phyloP scores from a whole-genome alignment of 1,140 invertebrate species.

The Bombus pascuorum region DNA sequence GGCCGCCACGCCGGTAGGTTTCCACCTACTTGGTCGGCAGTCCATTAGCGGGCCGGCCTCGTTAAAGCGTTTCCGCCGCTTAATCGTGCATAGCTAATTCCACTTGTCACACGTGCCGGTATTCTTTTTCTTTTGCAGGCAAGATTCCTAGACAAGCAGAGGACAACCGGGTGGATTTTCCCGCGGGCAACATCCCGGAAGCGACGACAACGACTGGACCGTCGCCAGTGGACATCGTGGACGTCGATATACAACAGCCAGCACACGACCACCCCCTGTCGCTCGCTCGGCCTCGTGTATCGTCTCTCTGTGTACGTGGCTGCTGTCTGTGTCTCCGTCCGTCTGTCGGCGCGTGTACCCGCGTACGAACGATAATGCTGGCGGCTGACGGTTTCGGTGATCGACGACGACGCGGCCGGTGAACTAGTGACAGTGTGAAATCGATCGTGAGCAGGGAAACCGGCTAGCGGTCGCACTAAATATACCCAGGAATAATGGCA shows the following conservation, averaged over 20 bases:
- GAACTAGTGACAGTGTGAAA: slow-evolving; percentile 49
- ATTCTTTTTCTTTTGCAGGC: slow-evolving; percentile 58
- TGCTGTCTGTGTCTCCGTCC: background rate
- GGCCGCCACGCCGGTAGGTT: slow-evolving; percentile 27
- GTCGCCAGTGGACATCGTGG: background rate
- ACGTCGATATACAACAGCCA: slow-evolving; percentile 16
- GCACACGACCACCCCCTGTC: background rate
- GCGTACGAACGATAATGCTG: slow-evolving; percentile 37
- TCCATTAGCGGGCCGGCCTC: slow-evolving; percentile 69
- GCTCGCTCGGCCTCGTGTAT: background rate
- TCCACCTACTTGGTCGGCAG: slow-evolving; percentile 58
- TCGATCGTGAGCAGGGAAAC: slow-evolving; percentile 38
- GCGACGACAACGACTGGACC: slow-evolving; percentile 21
- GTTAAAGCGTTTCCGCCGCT: slow-evolving; percentile 72
- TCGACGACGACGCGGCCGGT: slow-evolving; percentile 46
- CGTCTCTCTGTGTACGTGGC: background rate
- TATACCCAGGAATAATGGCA: slow-evolving; percentile 71
- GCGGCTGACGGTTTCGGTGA: slow-evolving; percentile 39
- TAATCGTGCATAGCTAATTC: slow-evolving; percentile 74
- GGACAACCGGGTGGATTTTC: slow-evolving; percentile 3
- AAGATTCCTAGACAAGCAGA: slow-evolving; percentile 1
- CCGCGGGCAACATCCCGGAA: background rate
- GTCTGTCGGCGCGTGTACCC: slow-evolving; percentile 12
- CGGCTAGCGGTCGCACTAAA: slow-evolving; percentile 22
- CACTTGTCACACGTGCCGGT: slow-evolving; percentile 57